Base-by-base conservation (phyloP, 1,140 invertebrate genomes). In the Phymorhynchus buccinoides region DNA sequence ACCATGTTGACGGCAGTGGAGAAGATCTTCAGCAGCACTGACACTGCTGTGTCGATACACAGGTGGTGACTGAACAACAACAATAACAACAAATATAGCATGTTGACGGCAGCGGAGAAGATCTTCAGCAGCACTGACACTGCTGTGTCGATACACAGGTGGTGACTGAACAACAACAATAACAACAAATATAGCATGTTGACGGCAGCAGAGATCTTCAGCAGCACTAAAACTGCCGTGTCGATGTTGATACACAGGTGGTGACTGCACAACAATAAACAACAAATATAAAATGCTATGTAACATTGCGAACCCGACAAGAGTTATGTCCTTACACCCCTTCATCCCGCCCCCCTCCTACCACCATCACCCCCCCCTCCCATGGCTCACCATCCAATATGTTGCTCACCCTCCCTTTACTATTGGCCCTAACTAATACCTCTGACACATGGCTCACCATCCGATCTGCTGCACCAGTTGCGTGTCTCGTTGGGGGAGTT, bases 231-330 rank as follows among this genome's bases (percentile, higher is more conserved):
- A 0, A 99, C 96, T 0, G 96, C 97, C 9, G 95, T 93, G 91
- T 98, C 97, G 84, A 99, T 98, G 66, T 95, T 94, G 75, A 99
- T 96, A 62, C 95, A 95, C 81, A 97, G 95, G 93, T 99, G 98
- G 93, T 98, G 98, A 90, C 97, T 98, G 80, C 52, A 93, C 86
- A 87, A 86, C n/a, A n/a, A n/a, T n/a, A n/a, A n/a, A n/a, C n/a
- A n/a, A n/a, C n/a, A 98, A 99, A 88, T 96, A 96, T 0, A 98
- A n/a, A n/a, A n/a, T n/a, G n/a, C n/a, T n/a, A n/a, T n/a, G n/a
- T n/a, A n/a, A n/a, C n/a, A n/a, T n/a, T n/a, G n/a, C n/a, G n/a
- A n/a, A n/a, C n/a, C n/a, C n/a, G n/a, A n/a, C n/a, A n/a, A n/a
- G n/a, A n/a, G n/a, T n/a, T n/a, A n/a, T n/a, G n/a, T n/a, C n/a